A percentile compares a stretch with the other conserved stretches of the same genome.
Conservation (phyloP, 2,888 invertebrate genomes). For the Psococerastis gibbosa region DNA sequence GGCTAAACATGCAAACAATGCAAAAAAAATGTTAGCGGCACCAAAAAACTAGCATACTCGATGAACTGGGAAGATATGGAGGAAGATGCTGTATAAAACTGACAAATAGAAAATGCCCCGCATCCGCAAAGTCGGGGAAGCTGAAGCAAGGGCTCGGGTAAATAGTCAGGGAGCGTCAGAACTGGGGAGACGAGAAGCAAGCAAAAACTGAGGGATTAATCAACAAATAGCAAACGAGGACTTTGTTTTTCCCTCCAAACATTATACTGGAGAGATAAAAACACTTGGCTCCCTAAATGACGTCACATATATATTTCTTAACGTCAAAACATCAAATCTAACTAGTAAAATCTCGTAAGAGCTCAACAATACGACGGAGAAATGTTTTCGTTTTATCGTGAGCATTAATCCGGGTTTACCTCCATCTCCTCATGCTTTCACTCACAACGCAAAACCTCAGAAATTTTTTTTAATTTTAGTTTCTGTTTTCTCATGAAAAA, state of each 20-base stretch:
- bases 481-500: neutral
- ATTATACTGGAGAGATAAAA: neutral
- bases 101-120: neutral
- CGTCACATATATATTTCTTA: neutral
- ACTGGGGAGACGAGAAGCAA: neutral
- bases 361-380: neutral
- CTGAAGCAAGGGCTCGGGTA: neutral
- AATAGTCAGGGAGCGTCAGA: neutral
- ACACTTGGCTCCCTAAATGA: neutral
- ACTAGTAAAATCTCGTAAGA: neutral
- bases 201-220: neutral
- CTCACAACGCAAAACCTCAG: neutral
- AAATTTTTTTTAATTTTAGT: neutral
- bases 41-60: too few species aligned
- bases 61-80: too few species aligned
- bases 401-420: neutral
- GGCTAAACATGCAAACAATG: too few species aligned
- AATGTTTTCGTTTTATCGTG: neutral
- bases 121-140: neutral
- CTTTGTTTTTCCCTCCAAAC: neutral
- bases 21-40: too few species aligned
- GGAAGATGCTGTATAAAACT: too few species aligned
- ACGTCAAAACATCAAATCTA: neutral
- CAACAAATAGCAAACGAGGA: neutral
- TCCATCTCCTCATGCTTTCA: neutral